Percentiles rank a stretch among this genome's conserved stretches.
These are phyloP conservation scores for Ceyx cyanopectus DNA, from an alignment of 2,113 vertebrate genomes.

Conservation along the genomic window DNA sequence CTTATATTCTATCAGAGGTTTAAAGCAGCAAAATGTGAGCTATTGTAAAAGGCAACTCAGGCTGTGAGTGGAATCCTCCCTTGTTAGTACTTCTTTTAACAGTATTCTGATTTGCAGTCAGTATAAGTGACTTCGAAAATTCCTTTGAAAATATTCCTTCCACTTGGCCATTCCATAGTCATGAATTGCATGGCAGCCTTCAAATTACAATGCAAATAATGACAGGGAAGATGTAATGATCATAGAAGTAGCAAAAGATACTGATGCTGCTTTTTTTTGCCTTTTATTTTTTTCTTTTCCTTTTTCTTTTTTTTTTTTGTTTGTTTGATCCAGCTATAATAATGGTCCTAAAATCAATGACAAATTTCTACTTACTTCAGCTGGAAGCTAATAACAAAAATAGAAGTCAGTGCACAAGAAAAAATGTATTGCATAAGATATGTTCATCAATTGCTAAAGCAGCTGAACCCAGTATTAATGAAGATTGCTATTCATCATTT, in stretches of 20 bases:
- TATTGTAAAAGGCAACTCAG: not conserved
- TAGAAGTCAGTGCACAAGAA: not conserved
- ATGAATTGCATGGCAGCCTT: not conserved
- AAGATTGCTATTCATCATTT: constrained; percentile 47
- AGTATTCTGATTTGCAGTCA: not conserved
- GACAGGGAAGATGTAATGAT: not conserved
- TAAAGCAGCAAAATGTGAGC: constrained; percentile 19
- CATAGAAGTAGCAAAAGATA: not conserved
- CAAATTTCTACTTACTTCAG: not conserved
- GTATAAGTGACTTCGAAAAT: constrained; percentile 7
- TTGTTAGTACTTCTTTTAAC: constrained; percentile 16
- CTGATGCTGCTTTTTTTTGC: not conserved
- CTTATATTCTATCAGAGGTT: not conserved
- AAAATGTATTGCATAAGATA: not conserved
- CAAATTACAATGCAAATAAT: not conserved
- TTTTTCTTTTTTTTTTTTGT: not conserved
- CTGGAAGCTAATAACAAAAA: not conserved
- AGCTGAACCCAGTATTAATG: constrained; percentile 14
- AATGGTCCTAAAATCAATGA: not conserved
- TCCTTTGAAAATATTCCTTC: constrained; percentile 21
- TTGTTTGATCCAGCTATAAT: not conserved
- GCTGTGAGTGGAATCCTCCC: constrained; percentile 8
- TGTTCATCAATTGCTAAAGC: constrained; percentile 1
- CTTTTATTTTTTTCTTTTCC: not conserved
- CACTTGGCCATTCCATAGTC: not conserved